Evolutionary conservation across 2,113 vertebrate species (phyloP), one percentile per base, ranked within the genome.

Genomic region (Agapornis roseicollis): DNA sequence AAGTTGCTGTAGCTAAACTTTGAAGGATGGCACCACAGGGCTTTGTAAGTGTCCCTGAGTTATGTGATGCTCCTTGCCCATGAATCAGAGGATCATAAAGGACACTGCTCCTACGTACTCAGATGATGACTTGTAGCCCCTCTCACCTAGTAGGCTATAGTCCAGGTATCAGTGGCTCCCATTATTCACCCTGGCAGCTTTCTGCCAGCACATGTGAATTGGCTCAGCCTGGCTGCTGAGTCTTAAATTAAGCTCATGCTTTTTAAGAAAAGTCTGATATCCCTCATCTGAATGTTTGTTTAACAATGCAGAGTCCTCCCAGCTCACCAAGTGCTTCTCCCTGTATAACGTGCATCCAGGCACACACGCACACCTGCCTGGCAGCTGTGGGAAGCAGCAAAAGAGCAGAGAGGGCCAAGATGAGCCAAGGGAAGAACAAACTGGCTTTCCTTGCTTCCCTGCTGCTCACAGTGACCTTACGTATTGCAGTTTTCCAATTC

Each of bases 1-100:
- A 92, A 78, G 73, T 29, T 17, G 1, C 80, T 77, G 42, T 10
- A 69, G 71, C 7, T 13, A 69, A 94, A 85, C 80, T 91, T 79
- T 95, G 95, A 96, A 91, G 78, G 85, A 97, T 91, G 60, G 84
- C 72, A 82, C 92, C 88, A 60, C 28, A 88, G 80, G 80, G 91
- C 82, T 96, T 90, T 88, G 25, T 78, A 91, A 94, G 89, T 88
- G 78, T 87, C 83, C 60, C 80, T 96, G 90, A 96, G 71, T 96
- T 86, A 94, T 85, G 88, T 29, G 87, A 58, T 70, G n/a, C 66
- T 96, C 83, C 85, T 89, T 78, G 79, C 24, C 61, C 87, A 72
- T 96, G 92, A 97, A 95, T 96, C 93, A 94, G 87, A 91, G 84
- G 65, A 93, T 93, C 82, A 92, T 87, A 94, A 94, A 94, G 85